Percentiles rank a stretch among this genome's conserved stretches.
Evolutionary conservation across 1,140 invertebrate species (phyloP).

Genomic region (Cheumatopsyche charites): DNA sequence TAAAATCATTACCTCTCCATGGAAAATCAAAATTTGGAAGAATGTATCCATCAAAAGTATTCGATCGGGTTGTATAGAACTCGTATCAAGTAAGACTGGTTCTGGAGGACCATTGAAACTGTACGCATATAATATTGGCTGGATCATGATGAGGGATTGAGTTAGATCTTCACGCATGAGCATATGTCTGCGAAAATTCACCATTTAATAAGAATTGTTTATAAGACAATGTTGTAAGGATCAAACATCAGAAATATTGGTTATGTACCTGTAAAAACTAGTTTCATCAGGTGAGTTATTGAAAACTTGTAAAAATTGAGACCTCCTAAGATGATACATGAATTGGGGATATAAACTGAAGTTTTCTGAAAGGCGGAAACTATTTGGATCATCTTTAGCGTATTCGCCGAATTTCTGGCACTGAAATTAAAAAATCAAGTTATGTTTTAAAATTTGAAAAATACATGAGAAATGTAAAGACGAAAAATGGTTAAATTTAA

Average conservation of each 20-base stretch:
- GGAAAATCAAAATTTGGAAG: constrained; percentile 99
- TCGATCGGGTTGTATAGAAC: constrained; percentile 94
- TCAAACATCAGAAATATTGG: constrained; percentile 41
- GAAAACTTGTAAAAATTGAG: constrained; percentile 99
- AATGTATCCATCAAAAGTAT: constrained; percentile 99
- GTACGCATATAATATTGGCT: constrained; percentile 98
- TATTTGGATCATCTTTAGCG: constrained; percentile 95
- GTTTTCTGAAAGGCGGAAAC: constrained; percentile 94
- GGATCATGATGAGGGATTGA: constrained; percentile 99
- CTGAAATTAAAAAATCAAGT: constrained; percentile 62
- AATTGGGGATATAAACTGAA: constrained; percentile 99
- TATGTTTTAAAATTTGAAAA: not conserved
- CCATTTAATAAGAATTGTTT: constrained; percentile 36
- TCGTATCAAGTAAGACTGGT: constrained; percentile 96
- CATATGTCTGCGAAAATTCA: constrained; percentile 78
- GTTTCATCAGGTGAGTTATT: constrained; percentile 99
- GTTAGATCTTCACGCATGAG: constrained; percentile 96
- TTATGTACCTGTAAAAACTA: constrained; percentile 98
- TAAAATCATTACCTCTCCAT: constrained; percentile 82
- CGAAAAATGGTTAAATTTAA: constrained; percentile 1
- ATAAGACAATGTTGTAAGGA: constrained; percentile 45
- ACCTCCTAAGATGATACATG: constrained; percentile 98
- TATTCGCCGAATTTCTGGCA: constrained; percentile 99
- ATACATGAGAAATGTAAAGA: constrained; percentile 2
- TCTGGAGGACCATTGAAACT: constrained; percentile 97